Evolutionary conservation across 2,888 invertebrate species (phyloP).

Genomic region (Brassicogethes aeneus): DNA sequence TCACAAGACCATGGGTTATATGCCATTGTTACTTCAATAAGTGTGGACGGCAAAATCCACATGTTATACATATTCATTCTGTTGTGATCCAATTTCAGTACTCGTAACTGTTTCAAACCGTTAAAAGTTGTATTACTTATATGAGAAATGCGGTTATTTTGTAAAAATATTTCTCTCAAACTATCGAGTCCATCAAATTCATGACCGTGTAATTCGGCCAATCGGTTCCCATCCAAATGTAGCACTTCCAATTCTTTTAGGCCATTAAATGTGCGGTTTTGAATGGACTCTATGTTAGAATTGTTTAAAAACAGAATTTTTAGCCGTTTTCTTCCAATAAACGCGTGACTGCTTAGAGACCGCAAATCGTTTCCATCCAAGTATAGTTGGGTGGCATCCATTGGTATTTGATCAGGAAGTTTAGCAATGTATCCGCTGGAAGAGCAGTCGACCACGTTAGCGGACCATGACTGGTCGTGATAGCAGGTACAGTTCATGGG

Average conservation of each 20-base stretch:
- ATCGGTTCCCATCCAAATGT: constrained; percentile 65
- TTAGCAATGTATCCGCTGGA: constrained; percentile 56
- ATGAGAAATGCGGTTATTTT: constrained; percentile 60
- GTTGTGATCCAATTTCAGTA: constrained; percentile 65
- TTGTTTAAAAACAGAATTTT: constrained; percentile 68
- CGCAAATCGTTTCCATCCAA: constrained; percentile 76
- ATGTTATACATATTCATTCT: constrained; percentile 58
- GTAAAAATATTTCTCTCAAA: constrained; percentile 62
- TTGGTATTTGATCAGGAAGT: constrained; percentile 75
- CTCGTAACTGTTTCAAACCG: constrained; percentile 53
- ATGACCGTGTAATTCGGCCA: constrained; percentile 62
- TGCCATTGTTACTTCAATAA: constrained; percentile 57
- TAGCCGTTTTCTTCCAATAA: constrained; percentile 74
- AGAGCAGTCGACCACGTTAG: constrained; percentile 79
- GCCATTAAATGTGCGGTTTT: constrained; percentile 80
- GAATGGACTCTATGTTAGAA: constrained; percentile 68
- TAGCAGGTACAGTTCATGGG: constrained; percentile 82
- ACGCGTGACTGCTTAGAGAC: constrained; percentile 69
- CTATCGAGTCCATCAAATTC: constrained; percentile 73
- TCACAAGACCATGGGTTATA: constrained; percentile 78
- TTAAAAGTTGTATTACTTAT: constrained; percentile 66
- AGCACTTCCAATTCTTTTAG: constrained; percentile 64
- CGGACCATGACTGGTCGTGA: constrained; percentile 79
- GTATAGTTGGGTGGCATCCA: constrained; percentile 84
- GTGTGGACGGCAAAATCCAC: constrained; percentile 59